phyloP scores from a whole-genome alignment of 2,888 invertebrate species.

The Saturnia pavonia region DNA sequence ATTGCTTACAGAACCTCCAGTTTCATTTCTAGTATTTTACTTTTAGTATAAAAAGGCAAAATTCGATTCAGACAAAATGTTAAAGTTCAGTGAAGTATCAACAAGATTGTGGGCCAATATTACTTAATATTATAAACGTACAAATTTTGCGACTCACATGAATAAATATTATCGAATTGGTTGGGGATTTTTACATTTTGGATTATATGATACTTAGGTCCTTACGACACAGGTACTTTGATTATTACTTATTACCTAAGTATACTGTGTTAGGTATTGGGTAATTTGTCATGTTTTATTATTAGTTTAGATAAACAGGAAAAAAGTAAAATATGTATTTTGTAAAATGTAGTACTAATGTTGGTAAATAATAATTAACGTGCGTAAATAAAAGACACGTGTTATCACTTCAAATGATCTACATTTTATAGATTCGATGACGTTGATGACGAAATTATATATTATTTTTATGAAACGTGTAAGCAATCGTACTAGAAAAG shows the following conservation, averaged over 20 bases:
- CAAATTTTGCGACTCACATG: not conserved
- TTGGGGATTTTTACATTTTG: not conserved
- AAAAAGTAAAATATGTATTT: too few relatives aligned
- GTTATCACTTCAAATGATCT: not conserved
- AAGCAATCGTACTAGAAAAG: too few relatives aligned
- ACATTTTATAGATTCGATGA: too few relatives aligned
- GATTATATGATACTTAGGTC: slow-evolving; percentile 2
- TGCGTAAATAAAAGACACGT: not conserved
- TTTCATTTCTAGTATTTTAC: slow-evolving; percentile 3
- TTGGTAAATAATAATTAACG: too few relatives aligned
- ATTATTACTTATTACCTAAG: not conserved
- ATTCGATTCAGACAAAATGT: not conserved
- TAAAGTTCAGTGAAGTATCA: not conserved
- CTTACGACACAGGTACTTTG: not conserved
- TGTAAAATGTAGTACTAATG: too few relatives aligned
- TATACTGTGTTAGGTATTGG: not conserved
- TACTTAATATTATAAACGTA: not conserved
- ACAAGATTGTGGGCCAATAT: not conserved
- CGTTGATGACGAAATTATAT: too few relatives aligned
- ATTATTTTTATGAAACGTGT: too few relatives aligned
- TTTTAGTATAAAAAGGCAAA: not conserved
- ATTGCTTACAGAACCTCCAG: not conserved
- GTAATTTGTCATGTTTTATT: not conserved
- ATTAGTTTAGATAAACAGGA: too few relatives aligned
- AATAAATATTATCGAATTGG: not conserved